These are phyloP conservation scores for Lasioglossum zephyrum DNA, from an alignment of 2,888 invertebrate genomes.

Conservation along the genomic window DNA sequence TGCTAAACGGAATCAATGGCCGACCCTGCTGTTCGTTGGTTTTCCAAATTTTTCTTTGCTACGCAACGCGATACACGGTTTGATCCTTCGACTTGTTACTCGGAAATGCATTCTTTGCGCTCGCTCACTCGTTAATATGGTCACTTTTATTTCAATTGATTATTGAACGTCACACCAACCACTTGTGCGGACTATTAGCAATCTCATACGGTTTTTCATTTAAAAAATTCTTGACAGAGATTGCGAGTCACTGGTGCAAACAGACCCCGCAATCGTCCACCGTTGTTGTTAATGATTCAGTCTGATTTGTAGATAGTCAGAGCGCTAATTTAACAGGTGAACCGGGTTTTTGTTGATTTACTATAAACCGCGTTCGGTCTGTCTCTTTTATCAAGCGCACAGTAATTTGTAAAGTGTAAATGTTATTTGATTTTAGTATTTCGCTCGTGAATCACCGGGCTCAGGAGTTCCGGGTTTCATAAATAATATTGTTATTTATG, in stretches of 20 bases:
- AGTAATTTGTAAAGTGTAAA: neutral
- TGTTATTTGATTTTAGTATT: conserved; percentile 2
- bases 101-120: neutral
- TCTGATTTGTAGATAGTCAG: neutral
- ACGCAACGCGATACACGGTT: neutral
- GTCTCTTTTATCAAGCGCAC: neutral
- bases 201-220: too few relatives aligned
- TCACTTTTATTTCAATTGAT: neutral
- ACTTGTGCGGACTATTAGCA: neutral
- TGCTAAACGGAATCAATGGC: conserved; percentile 33
- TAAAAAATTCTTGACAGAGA: neutral
- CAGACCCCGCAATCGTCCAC: neutral
- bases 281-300: neutral
- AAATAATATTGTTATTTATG: neutral
- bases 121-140: neutral
- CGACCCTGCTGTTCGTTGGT: neutral
- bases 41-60: neutral
- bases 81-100: neutral
- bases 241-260: neutral
- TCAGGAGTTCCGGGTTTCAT: neutral
- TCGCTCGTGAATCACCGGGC: neutral
- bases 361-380: neutral
- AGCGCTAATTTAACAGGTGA: neutral
- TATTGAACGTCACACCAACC: neutral
- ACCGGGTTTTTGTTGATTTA: neutral